Conservation (phyloP, 2,797 vertebrate genomes). For the Astyanax mexicanus region DNA sequence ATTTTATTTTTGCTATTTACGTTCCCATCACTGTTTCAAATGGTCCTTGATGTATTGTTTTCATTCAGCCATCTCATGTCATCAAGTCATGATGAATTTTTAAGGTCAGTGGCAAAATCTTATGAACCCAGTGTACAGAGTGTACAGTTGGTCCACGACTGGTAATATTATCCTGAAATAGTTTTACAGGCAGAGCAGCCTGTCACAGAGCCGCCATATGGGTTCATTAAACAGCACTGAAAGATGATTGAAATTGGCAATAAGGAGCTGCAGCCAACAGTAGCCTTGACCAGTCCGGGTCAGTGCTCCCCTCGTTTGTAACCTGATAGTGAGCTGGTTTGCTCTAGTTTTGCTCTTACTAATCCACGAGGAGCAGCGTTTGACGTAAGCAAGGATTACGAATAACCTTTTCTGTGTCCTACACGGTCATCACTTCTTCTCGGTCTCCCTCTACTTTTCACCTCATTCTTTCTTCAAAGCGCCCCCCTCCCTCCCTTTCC, state of each 20-base stretch:
- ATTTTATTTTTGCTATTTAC: no score
- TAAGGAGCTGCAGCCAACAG: not conserved
- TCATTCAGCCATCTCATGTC: no score
- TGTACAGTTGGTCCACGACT: not conserved
- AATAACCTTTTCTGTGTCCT: not conserved
- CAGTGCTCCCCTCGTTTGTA: conserved; percentile 8
- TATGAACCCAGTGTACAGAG: no score
- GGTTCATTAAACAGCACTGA: not conserved
- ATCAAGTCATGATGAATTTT: no score
- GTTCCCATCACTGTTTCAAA: no score
- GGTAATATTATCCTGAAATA: not conserved
- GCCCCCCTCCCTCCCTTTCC: no score
- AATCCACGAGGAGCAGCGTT: not conserved
- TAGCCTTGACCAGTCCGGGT: not conserved
- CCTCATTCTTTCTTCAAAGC: not conserved
- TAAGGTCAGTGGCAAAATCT: no score
- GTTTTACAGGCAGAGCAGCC: not conserved
- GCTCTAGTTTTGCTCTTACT: not conserved
- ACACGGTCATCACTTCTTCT: not conserved
- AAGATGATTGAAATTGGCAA: not conserved
- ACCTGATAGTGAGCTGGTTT: not conserved
- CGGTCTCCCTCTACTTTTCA: conserved; percentile 9
- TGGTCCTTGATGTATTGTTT: no score
- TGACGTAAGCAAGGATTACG: conserved; percentile 18
- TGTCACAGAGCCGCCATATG: not conserved